Percentiles rank a stretch among this genome's conserved stretches.
phyloP scores from a whole-genome alignment of 1,140 invertebrate species.

The Phocides pigmalion region DNA sequence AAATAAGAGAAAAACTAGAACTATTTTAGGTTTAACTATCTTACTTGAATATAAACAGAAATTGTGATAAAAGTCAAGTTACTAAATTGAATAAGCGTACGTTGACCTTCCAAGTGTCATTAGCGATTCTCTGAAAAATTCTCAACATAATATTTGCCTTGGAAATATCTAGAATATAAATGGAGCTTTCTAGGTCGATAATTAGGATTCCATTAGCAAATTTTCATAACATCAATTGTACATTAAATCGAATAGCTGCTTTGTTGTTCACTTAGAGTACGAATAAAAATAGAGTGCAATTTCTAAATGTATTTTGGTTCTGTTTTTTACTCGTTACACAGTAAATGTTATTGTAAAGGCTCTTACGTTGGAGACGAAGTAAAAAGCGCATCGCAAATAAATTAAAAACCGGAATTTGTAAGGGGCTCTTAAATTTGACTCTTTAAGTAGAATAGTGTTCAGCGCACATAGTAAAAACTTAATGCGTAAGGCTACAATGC shows the following conservation, averaged over 20 bases:
- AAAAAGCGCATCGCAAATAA: no score
- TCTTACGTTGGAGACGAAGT: no score
- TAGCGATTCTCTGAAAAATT: neutral
- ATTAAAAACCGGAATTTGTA: no score
- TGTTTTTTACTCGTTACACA: no score
- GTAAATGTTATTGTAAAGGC: no score
- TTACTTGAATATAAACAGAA: neutral
- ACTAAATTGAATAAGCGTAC: slow-evolving; percentile 10
- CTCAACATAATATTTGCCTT: slow-evolving; percentile 12
- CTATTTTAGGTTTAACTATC: no score
- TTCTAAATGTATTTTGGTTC: no score
- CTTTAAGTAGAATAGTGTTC: no score
- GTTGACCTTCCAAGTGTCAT: neutral
- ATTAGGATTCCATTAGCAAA: slow-evolving; percentile 18
- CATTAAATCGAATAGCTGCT: slow-evolving; percentile 12
- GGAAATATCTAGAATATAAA: slow-evolving; percentile 9
- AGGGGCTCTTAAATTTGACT: no score
- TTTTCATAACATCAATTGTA: slow-evolving; percentile 14
- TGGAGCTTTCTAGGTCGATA: slow-evolving; percentile 6
- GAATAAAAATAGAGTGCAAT: neutral
- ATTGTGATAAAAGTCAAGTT: neutral
- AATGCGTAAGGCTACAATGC: no score
- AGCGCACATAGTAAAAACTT: no score
- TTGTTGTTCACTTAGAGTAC: neutral
- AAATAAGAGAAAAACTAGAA: no score